These are phyloP conservation scores for Eidolon helvum DNA, from an alignment of 2,113 vertebrate species.

Conservation along the genomic window DNA sequence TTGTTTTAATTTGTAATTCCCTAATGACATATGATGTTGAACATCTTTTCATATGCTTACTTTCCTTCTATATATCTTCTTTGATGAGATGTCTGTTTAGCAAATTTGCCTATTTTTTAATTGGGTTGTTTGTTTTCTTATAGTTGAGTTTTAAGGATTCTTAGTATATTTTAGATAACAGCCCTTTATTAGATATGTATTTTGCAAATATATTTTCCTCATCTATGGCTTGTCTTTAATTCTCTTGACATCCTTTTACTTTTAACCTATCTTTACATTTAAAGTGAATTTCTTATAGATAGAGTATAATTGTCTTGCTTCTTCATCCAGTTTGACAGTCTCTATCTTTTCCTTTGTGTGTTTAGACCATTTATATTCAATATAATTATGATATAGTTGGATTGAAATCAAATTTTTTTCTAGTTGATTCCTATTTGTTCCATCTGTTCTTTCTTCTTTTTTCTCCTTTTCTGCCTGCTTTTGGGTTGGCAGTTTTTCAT, in stretches of 20 bases:
- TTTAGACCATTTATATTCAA: neutral
- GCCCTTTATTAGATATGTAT: neutral
- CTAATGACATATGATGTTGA: neutral
- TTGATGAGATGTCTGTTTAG: neutral
- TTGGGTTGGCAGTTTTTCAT: neutral
- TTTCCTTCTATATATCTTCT: neutral
- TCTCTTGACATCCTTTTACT: neutral
- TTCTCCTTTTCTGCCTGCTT: neutral
- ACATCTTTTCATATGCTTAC: neutral
- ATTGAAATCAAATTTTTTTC: neutral
- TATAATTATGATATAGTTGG: neutral
- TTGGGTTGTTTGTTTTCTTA: neutral
- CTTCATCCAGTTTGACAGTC: neutral
- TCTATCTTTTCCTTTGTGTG: neutral
- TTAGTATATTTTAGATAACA: neutral
- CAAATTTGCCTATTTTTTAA: neutral
- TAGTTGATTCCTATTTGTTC: neutral
- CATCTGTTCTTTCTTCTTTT: neutral
- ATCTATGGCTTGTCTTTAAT: neutral
- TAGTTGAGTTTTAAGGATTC: neutral
- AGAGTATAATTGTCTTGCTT: neutral
- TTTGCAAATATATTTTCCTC: neutral
- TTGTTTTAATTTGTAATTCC: neutral
- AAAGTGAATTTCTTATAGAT: neutral
- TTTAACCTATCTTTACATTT: neutral